Percentiles rank a stretch among this genome's conserved stretches.
Conservation (phyloP, 2,113 vertebrate genomes). For the Oncorhynchus masou region DNA sequence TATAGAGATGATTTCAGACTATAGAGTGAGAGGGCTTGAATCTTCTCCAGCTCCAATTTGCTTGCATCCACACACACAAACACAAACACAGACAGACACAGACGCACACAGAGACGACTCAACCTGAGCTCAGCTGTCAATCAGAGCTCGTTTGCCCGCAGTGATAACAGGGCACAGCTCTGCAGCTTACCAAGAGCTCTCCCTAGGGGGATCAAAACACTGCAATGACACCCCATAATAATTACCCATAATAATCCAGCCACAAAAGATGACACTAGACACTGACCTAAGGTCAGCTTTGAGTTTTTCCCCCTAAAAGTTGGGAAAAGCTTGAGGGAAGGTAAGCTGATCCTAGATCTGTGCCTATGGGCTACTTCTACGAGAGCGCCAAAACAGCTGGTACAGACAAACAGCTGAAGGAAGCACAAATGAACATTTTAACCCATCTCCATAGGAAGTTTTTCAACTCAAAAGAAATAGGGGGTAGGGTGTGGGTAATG, state of each 20-base stretch:
- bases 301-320: too few species aligned
- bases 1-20: background rate
- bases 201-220: constrained; percentile 4
- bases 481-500: background rate
- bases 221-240: background rate
- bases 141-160: constrained; percentile 15
- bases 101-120: background rate
- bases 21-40: background rate
- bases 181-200: constrained; percentile 1
- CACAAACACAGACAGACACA: background rate
- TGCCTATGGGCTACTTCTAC: background rate
- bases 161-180: constrained; percentile 18
- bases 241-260: background rate
- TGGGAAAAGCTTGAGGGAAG: too few species aligned
- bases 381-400: background rate
- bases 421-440: too few species aligned
- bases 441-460: too few species aligned
- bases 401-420: too few species aligned
- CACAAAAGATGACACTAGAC: background rate
- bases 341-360: too few species aligned
- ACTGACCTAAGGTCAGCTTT: too few species aligned
- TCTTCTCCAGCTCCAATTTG: too few species aligned
- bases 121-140: constrained; percentile 10
- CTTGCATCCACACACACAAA: background rate
- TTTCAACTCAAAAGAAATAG: background rate